Evolutionary conservation across 2,113 vertebrate species (phyloP).

Genomic region (Seriola quinqueradiata): DNA sequence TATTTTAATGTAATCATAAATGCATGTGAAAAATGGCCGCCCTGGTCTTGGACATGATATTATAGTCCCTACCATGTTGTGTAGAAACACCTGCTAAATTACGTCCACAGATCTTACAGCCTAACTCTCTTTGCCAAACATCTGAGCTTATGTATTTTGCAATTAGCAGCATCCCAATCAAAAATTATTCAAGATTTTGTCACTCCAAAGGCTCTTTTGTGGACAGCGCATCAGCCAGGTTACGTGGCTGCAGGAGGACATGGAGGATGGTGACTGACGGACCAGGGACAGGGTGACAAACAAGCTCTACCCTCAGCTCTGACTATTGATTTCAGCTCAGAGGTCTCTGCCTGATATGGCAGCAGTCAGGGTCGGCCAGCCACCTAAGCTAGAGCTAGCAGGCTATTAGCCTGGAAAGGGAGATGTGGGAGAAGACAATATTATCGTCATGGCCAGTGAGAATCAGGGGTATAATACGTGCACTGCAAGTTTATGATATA

Average conservation of each 20-base stretch:
- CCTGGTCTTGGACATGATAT: not conserved
- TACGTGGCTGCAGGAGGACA: constrained; percentile 56
- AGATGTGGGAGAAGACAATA: constrained; percentile 55
- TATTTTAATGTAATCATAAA: not conserved
- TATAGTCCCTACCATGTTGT: not conserved
- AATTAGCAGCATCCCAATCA: constrained; percentile 58
- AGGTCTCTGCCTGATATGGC: constrained; percentile 73
- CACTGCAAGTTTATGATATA: constrained; percentile 44
- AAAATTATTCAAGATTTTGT: constrained; percentile 59
- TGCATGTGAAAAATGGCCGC: not conserved
- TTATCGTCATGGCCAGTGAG: constrained; percentile 54
- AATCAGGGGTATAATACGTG: constrained; percentile 43
- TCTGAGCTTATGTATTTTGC: constrained; percentile 35
- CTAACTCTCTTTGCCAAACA: constrained; percentile 12
- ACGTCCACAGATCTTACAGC: not conserved
- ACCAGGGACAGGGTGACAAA: constrained; percentile 77
- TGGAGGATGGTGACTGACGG: constrained; percentile 73
- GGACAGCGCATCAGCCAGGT: constrained; percentile 46
- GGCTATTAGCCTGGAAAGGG: constrained; percentile 58
- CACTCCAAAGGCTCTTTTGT: constrained; percentile 56
- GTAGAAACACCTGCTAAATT: not conserved
- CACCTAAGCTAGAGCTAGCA: constrained; percentile 54
- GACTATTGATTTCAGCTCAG: constrained; percentile 79
- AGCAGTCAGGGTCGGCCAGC: constrained; percentile 71
- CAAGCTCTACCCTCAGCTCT: constrained; percentile 66